Percentiles rank a stretch among this genome's conserved stretches.
These are phyloP conservation scores for Eriosoma lanigerum DNA, from an alignment of 1,140 invertebrate species.

Conservation along the genomic window DNA sequence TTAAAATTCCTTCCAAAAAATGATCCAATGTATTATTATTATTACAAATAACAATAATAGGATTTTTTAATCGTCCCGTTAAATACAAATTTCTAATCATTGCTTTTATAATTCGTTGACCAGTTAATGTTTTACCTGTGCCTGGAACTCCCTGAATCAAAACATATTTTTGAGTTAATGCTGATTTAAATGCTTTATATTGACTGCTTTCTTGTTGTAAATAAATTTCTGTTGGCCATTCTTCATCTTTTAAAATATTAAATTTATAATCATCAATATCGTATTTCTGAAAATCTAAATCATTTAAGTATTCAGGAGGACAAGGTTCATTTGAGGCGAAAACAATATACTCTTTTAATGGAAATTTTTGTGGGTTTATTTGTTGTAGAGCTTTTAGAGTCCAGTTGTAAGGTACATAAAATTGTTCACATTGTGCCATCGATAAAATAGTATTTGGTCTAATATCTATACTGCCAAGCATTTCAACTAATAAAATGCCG, in stretches of 20 bases:
- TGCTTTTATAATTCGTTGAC: constrained; percentile 66
- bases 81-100: constrained; percentile 59
- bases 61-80: constrained; percentile 55
- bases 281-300: constrained; percentile 23
- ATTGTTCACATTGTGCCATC: constrained; percentile 69
- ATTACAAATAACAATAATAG: constrained; percentile 79
- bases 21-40: constrained; percentile 88
- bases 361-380: constrained; percentile 61
- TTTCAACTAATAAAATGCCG: constrained; percentile 41
- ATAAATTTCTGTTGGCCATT: constrained; percentile 59
- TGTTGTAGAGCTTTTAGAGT: constrained; percentile 66
- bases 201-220: constrained; percentile 64
- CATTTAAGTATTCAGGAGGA: constrained; percentile 35
- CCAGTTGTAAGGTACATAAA: constrained; percentile 69
- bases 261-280: constrained; percentile 43
- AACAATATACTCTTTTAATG: constrained; percentile 67
- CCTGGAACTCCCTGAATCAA: constrained; percentile 79
- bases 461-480: constrained; percentile 56
- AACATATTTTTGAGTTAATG: constrained; percentile 65
- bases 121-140: constrained; percentile 76
- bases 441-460: constrained; percentile 59
- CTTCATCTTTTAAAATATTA: constrained; percentile 56
- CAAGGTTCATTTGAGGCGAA: constrained; percentile 56
- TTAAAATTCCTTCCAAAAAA: constrained; percentile 74
- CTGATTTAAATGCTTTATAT: constrained; percentile 63